Evolutionary conservation across 2,113 vertebrate species (phyloP).

Genomic region (Dipodomys merriami): DNA sequence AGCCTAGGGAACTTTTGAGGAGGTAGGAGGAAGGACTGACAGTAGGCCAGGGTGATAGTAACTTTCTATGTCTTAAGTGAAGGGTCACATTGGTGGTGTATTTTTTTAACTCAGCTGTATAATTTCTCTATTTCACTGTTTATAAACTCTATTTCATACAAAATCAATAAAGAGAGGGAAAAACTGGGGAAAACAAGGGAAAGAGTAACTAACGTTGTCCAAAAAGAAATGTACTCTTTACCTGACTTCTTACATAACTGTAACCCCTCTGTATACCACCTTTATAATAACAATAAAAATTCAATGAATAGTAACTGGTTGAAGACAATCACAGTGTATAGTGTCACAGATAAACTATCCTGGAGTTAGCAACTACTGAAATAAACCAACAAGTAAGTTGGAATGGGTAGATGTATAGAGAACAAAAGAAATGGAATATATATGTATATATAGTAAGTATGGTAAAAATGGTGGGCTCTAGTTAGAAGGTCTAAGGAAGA

Average conservation of each 20-base stretch:
- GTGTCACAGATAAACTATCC: neutral
- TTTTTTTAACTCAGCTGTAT: too few species aligned
- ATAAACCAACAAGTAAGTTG: neutral
- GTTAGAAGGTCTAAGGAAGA: neutral
- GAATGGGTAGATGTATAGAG: neutral
- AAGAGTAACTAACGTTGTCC: too few species aligned
- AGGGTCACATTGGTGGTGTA: too few species aligned
- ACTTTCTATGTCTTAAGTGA: neutral
- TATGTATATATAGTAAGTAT: neutral
- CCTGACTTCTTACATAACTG: too few species aligned
- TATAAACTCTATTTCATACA: too few species aligned
- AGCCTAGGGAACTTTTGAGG: neutral
- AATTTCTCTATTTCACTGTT: too few species aligned
- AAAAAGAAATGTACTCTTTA: too few species aligned
- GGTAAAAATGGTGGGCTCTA: neutral
- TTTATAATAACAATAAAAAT: too few species aligned
- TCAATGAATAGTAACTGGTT: neutral
- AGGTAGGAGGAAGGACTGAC: neutral
- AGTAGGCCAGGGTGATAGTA: neutral
- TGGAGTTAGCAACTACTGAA: neutral
- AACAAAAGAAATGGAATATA: neutral
- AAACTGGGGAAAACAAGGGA: too few species aligned
- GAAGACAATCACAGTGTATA: neutral
- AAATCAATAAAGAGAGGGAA: too few species aligned
- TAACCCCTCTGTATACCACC: too few species aligned